phyloP scores from a whole-genome alignment of 2,888 invertebrate species.

The Xestia xanthographa region DNA sequence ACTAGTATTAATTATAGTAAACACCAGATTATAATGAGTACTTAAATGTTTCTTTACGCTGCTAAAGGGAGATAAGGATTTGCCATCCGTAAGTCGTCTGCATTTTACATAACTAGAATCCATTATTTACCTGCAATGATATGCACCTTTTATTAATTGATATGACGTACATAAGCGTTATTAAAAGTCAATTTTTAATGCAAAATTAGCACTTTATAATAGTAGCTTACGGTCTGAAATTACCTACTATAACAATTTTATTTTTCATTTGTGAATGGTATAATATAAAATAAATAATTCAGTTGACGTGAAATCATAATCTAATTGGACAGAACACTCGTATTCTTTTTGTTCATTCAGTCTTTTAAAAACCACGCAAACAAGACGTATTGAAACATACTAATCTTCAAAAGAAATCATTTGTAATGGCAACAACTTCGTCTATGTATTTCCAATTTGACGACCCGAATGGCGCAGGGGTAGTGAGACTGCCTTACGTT shows the following conservation, averaged over 20 bases:
- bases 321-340: neutral
- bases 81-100: conserved; percentile 85
- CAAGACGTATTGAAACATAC: neutral
- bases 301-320: neutral
- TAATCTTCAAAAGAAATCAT: neutral
- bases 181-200: conserved; percentile 5
- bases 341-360: neutral
- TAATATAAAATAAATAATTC: neutral
- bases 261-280: neutral
- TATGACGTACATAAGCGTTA: neutral
- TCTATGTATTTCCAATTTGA: too few species aligned
- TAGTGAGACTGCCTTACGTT: too few species aligned
- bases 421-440: neutral
- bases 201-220: conserved; percentile 8
- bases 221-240: neutral
- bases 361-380: neutral
- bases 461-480: too few species aligned
- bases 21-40: conserved; percentile 19
- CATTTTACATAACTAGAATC: conserved; percentile 1
- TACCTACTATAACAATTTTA: neutral
- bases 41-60: conserved; percentile 68
- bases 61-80: conserved; percentile 84
- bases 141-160: neutral
- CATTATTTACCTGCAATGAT: neutral
- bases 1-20: too few species aligned